Percentiles rank a stretch among this genome's conserved stretches.
Conservation (phyloP, 1,140 invertebrate genomes). For the Trypoxylus dichotomus region DNA sequence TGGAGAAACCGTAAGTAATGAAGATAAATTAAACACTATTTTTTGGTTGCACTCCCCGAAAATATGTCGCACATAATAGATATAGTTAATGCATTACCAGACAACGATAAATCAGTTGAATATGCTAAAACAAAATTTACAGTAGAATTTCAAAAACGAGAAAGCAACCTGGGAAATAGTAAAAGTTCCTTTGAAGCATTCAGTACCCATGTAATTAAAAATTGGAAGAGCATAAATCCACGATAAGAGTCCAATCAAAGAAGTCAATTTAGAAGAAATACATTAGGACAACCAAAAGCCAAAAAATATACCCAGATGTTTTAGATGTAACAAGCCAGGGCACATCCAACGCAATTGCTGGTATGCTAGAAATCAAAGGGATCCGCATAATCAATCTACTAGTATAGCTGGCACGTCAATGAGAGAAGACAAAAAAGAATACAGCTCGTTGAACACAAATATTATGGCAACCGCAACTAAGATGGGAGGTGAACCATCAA, state of each 20-base stretch:
- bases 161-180: background rate
- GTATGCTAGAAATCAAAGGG: too few species aligned
- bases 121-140: background rate
- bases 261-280: too few species aligned
- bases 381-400: background rate
- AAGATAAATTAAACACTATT: background rate
- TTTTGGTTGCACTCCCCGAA: background rate
- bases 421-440: background rate
- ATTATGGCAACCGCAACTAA: background rate
- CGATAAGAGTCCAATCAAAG: background rate
- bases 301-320: too few species aligned
- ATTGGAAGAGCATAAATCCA: background rate
- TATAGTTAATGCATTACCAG: background rate
- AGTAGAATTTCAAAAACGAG: background rate
- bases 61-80: background rate
- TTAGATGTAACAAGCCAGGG: too few species aligned
- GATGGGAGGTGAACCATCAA: background rate
- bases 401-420: background rate
- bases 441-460: background rate
- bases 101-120: background rate
- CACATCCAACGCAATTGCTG: too few species aligned
- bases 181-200: too few species aligned
- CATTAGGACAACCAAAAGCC: too few species aligned
- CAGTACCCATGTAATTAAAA: too few species aligned
- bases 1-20: background rate